Conservation (phyloP, 2,888 invertebrate genomes). For the Amphipyra berbera region DNA sequence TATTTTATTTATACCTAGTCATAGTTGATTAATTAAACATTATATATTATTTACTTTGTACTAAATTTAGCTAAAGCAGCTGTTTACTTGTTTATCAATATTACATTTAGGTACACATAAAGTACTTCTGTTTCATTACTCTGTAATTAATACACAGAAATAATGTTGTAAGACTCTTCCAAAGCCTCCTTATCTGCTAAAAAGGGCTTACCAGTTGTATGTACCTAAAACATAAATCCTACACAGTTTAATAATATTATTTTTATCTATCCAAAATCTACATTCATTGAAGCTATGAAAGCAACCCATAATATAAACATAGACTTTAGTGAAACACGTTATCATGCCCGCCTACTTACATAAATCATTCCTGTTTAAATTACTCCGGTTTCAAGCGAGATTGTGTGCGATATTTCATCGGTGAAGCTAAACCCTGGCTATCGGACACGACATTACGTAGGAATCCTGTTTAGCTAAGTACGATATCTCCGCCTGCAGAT, state of each 20-base stretch:
- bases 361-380: slow-evolving; percentile 59
- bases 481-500: slow-evolving; percentile 40
- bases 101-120: neutral
- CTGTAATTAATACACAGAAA: no score
- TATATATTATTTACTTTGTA: neutral
- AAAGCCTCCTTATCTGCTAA: neutral
- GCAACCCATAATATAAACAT: slow-evolving; percentile 41
- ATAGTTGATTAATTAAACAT: no score
- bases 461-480: slow-evolving; percentile 37
- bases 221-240: neutral
- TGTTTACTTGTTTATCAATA: neutral
- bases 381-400: slow-evolving; percentile 47
- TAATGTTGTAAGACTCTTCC: no score
- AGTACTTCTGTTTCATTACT: no score
- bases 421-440: slow-evolving; percentile 38
- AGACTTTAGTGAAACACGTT: slow-evolving; percentile 48
- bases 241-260: slow-evolving; percentile 4
- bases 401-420: slow-evolving; percentile 52
- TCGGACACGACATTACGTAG: slow-evolving; percentile 41
- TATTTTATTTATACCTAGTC: no score
- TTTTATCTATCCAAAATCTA: slow-evolving; percentile 31
- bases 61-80: neutral
- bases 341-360: slow-evolving; percentile 52
- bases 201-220: neutral
- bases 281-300: slow-evolving; percentile 35